Evolutionary conservation across 2,113 vertebrate genomes (phyloP).

Genomic region (Sinosuthora webbiana): DNA sequence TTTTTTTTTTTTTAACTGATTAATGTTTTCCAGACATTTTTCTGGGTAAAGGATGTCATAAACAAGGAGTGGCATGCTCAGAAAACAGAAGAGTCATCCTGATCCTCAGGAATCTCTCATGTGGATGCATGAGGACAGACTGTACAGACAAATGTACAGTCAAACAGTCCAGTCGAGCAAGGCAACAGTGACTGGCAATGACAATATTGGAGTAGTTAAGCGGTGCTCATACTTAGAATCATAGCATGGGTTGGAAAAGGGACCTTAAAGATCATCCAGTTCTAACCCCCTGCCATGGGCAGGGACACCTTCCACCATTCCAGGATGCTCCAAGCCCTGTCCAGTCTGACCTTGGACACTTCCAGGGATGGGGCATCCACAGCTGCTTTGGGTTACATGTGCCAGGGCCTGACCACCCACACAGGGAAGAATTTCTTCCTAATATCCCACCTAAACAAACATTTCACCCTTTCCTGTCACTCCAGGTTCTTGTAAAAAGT

Average conservation of each 20-base stretch:
- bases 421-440: background rate
- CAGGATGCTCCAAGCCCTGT: accelerated
- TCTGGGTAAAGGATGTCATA: background rate
- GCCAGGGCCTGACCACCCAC: background rate
- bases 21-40: background rate
- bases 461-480: background rate
- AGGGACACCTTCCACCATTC: background rate
- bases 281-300: background rate
- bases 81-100: background rate
- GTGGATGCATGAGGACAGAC: background rate
- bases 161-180: background rate
- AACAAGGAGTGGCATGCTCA: background rate
- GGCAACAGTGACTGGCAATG: background rate
- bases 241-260: background rate
- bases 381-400: background rate
- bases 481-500: background rate
- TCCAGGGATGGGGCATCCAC: background rate
- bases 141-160: background rate
- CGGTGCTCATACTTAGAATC: background rate
- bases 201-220: background rate
- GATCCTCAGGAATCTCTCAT: background rate
- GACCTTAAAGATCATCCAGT: background rate
- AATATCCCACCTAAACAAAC: background rate
- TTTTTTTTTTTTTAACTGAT: background rate
- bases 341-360: accelerated